Evolutionary conservation across 2,797 vertebrate genomes (phyloP).

Genomic region (Buphagus erythrorhynchus): DNA sequence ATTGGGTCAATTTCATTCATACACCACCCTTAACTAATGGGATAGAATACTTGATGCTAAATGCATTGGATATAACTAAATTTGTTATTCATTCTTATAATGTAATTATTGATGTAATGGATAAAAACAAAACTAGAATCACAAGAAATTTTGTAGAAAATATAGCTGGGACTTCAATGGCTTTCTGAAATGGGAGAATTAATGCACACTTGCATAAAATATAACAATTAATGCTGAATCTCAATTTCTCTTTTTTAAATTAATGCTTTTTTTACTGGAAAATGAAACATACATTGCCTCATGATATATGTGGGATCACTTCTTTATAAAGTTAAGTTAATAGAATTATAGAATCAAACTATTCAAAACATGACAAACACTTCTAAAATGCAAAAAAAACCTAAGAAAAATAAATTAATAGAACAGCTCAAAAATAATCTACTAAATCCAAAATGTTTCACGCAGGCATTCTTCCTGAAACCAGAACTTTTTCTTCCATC

Average conservation of each 20-base stretch:
- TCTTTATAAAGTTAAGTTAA: not conserved
- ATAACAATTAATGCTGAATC: not conserved
- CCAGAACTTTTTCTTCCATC: not conserved
- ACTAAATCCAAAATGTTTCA: not conserved
- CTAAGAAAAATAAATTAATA: not conserved
- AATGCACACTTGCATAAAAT: not conserved
- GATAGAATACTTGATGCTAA: not conserved
- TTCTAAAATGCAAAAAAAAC: not conserved
- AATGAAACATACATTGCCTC: not conserved
- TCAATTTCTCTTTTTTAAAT: not conserved
- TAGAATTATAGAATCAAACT: not conserved
- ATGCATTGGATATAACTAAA: not conserved
- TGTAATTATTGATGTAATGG: not conserved
- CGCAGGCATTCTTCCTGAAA: not conserved
- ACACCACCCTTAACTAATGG: conserved; percentile 1
- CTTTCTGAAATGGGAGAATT: not conserved
- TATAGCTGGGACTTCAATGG: not conserved
- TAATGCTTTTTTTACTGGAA: not conserved
- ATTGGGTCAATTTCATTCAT: conserved; percentile 16
- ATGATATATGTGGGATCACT: not conserved
- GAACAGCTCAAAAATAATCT: not conserved
- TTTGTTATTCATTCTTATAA: conserved; percentile 9
- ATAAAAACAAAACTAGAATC: not conserved
- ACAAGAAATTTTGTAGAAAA: not conserved
- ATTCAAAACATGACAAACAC: not conserved